Evolutionary conservation across 2,888 invertebrate species (phyloP).

Genomic region (Drosophila diplacantha): DNA sequence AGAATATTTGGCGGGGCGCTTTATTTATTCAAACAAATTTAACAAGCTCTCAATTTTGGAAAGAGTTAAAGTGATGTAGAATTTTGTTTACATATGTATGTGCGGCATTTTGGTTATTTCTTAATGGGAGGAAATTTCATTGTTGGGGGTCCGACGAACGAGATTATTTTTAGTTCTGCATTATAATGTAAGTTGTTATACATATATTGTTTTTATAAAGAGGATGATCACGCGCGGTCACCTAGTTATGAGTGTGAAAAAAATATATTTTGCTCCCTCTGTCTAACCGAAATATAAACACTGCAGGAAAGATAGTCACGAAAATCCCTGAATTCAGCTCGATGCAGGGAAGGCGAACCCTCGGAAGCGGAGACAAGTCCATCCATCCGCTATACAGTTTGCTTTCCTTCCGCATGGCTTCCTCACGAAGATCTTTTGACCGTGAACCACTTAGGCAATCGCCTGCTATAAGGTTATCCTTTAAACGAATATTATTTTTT

Average conservation of each 20-base stretch:
- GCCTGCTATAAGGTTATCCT: constrained; percentile 15
- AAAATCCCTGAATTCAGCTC: constrained; percentile 1
- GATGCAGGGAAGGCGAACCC: constrained; percentile 7
- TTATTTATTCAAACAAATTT: constrained; percentile 47
- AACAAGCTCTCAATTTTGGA: constrained; percentile 31
- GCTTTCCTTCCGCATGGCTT: constrained; percentile 1
- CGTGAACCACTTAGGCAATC: constrained; percentile 18
- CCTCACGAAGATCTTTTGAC: constrained; percentile 11
- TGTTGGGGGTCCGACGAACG: constrained; percentile 32
- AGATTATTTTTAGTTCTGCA: constrained; percentile 20
- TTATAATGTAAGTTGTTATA: constrained; percentile 46
- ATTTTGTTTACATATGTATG: constrained; percentile 29
- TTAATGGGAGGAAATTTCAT: constrained; percentile 29
- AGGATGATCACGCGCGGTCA: constrained; percentile 20
- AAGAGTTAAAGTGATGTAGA: constrained; percentile 42
- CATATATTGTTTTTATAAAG: constrained; percentile 14
- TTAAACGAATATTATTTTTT: constrained; percentile 13
- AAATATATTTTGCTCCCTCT: constrained; percentile 11
- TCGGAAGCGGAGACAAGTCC: constrained; percentile 3
- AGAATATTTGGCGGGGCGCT: constrained; percentile 39
- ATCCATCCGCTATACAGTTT: constrained; percentile 3
- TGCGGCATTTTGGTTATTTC: constrained; percentile 17
- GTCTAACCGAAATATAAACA: constrained; percentile 23
- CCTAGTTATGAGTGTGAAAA: constrained; percentile 13
- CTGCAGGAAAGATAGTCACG: constrained; percentile 15